Base-by-base conservation (phyloP, 2,797 vertebrate species). In the Ciconia nigra region DNA sequence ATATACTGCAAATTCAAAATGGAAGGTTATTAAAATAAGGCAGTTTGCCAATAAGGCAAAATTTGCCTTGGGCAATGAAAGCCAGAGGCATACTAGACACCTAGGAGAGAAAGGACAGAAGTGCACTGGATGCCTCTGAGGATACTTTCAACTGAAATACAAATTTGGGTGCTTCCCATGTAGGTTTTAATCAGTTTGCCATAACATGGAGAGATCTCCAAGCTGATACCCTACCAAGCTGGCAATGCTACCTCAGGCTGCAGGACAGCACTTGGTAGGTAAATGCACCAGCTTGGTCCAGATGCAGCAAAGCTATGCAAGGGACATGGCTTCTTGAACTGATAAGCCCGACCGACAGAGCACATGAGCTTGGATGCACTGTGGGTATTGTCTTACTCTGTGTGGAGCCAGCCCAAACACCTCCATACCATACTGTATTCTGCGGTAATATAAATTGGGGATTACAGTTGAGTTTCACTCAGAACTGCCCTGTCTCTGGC, bases 151-250 rank as follows among this genome's bases (percentile, higher is more conserved):
- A 70, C 2, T 59, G 16, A 66, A 81, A 93, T 28, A 42, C 13
- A 70, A 47, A 84, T 78, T 2, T 55, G 10, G 9, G 28, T 61
- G 26, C 18, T 77, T 81, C 25, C 46, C 15, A 11, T 15, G 10
- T 35, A 77, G 12, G 33, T 66, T 85, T 89, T 73, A 54, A 33
- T 28, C 17, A 8, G 17, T 65, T 77, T 93, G 49, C 31, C 58
- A 58, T 14, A 58, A 33, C 19, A 52, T 0, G 0, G 39, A 35
- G 33, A 44, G 2, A 24, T 33, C 21, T 51, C 42, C 46, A 58
- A 35, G 62, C 12, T 70, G 61, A 28, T 65, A n/a, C 16, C 37
- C 54, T 46, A 19, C 42, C 35, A 79, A 61, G 29, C 17, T 58
- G 62, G 15, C 57, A 92, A 19, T 33, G 35, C 39, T 46, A 49